Evolutionary conservation across 2,797 vertebrate genomes (phyloP).

Genomic region (Forpus xanthops): DNA sequence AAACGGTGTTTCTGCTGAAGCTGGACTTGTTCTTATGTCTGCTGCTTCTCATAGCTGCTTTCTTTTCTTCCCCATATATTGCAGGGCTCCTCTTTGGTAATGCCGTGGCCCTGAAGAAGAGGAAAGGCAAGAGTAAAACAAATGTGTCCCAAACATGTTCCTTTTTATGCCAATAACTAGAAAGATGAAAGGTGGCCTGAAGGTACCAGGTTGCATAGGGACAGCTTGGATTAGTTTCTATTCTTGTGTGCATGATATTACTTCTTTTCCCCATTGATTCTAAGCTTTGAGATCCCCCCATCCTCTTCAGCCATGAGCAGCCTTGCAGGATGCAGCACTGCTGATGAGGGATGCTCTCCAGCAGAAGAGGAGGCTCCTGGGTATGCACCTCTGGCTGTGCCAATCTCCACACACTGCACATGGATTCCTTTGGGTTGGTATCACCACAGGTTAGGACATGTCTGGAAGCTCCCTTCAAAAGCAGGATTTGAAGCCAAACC

Average conservation of each 20-base stretch:
- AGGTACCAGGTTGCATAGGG: not conserved
- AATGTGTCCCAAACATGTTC: fast-evolving
- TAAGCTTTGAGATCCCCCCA: not conserved
- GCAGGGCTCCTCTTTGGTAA: not conserved
- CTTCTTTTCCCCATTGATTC: not conserved
- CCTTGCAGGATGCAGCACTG: not conserved
- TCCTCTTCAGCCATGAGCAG: not conserved
- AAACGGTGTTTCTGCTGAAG: not conserved
- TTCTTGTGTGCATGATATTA: not conserved
- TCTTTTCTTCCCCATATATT: not conserved
- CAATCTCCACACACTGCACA: not conserved
- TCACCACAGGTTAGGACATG: not conserved
- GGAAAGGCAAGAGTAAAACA: not conserved
- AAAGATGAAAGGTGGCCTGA: not conserved
- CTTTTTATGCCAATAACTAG: not conserved
- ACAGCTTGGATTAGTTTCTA: not conserved
- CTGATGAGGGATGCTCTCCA: not conserved
- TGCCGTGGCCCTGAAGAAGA: not conserved
- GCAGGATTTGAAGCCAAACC: not conserved
- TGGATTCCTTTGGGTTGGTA: not conserved
- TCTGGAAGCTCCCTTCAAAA: not conserved
- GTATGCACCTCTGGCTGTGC: fast-evolving
- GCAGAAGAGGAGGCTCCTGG: not conserved
- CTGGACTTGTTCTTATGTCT: not conserved
- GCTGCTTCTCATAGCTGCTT: not conserved